Base-by-base conservation (phyloP, 2,888 invertebrate species). In the Zele albiditarsus region DNA sequence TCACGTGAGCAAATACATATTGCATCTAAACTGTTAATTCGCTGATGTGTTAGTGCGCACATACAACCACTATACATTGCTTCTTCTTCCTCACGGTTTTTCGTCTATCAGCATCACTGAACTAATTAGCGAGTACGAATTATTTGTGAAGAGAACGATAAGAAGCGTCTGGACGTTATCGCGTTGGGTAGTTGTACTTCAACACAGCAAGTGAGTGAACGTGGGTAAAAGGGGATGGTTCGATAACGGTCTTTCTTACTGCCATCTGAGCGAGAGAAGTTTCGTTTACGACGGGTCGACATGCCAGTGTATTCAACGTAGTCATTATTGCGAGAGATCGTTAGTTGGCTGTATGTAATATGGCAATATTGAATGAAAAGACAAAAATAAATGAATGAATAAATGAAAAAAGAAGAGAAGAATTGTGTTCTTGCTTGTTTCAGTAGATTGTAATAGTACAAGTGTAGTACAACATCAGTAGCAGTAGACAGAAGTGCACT, bases 301-400 rank as follows among this genome's bases (percentile, higher is more conserved):
- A 57, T n/a, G 49, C 69, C 42, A 25, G 63, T 28, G 38, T 27
- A 58, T 20, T 67, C 65, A 31, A 76, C 63, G 2, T 53, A 57
- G 60, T 60, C 69, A 78, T 78, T 74, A 72, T 71, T 46, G 71
- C 28, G 53, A 4, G 77, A 53, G 57, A 62, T 75, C 75, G 71
- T 75, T 71, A 75, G 49, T 66, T 28, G 60, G 33, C 27, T 65
- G 12, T 27, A 38, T 62, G 68, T 73, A 33, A 38, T 57, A 33
- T 25, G 62, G 68, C 49, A 3, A 53, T 8, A 20, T 46, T 27
- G 31, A 68, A 53, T 57, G 27, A 31, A 27, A 25, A 62, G n/a
- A 71, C n/a, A 16, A 4, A 53, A 23, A 53, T 20, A 20, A 53
- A 23, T 23, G n/a, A 23, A 20, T 49, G n/a, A 46, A 46, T 16